Evolutionary conservation across 1,140 invertebrate species (phyloP).

Genomic region (Orchesella cincta): DNA sequence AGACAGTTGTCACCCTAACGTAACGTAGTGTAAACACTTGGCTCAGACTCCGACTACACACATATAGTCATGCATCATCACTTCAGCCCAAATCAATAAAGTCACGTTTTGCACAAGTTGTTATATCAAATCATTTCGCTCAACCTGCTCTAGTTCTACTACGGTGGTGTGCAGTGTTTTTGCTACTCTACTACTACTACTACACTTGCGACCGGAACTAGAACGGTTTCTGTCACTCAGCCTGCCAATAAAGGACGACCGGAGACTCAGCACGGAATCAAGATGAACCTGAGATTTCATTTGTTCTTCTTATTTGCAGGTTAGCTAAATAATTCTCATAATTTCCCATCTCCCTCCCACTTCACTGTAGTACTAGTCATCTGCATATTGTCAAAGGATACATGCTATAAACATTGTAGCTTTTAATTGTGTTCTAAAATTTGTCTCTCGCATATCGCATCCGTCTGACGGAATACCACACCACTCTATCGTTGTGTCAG

Average conservation of each 20-base stretch:
- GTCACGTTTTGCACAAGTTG: slow-evolving; percentile 14
- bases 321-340: slow-evolving; percentile 1
- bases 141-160: neutral
- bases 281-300: slow-evolving; percentile 21
- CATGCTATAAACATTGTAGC: too few species aligned
- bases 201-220: too few species aligned
- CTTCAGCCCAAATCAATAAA: neutral
- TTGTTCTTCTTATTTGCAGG: slow-evolving; percentile 20
- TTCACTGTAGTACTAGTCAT: too few species aligned
- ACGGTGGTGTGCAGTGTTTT: too few species aligned
- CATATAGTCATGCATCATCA: slow-evolving; percentile 11
- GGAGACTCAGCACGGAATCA: neutral
- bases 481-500: too few species aligned
- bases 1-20: too few species aligned
- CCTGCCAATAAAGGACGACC: neutral
- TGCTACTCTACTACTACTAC: too few species aligned
- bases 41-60: neutral
- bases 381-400: too few species aligned
- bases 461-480: too few species aligned
- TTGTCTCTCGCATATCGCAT: too few species aligned
- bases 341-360: too few species aligned
- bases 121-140: slow-evolving; percentile 10
- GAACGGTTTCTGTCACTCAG: neutral
- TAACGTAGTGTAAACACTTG: neutral
- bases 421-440: too few species aligned